Evolutionary conservation across 2,888 invertebrate genomes (phyloP).

Genomic region (Lithodes maja): DNA sequence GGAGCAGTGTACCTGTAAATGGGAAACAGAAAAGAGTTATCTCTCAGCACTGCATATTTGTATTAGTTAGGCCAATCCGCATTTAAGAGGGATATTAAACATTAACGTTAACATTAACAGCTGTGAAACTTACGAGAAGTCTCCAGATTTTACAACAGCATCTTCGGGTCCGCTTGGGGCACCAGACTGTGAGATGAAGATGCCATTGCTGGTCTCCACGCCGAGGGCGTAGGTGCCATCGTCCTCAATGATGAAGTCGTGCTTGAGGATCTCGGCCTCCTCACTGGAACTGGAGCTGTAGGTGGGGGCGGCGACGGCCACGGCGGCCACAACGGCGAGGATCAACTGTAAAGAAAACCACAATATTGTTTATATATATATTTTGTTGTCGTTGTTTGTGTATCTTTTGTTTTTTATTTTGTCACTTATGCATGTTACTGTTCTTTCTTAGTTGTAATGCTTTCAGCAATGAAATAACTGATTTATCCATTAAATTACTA

Average conservation of each 20-base stretch:
- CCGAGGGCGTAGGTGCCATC: constrained; percentile 31
- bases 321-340: constrained; percentile 35
- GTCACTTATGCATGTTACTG: too few species aligned
- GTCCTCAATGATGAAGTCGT: constrained; percentile 26
- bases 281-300: constrained; percentile 10
- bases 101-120: too few species aligned
- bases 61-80: too few species aligned
- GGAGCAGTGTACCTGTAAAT: background rate
- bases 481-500: too few species aligned
- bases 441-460: too few species aligned
- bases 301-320: constrained; percentile 52
- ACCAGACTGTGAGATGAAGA: constrained; percentile 26
- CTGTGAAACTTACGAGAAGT: background rate
- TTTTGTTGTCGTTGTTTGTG: too few species aligned
- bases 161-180: constrained; percentile 15
- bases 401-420: too few species aligned
- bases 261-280: constrained; percentile 36
- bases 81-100: too few species aligned
- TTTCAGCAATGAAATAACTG: too few species aligned
- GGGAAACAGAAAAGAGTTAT: background rate
- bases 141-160: constrained; percentile 5
- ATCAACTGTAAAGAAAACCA: constrained; percentile 23
- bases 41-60: background rate
- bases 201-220: constrained; percentile 38
- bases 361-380: too few species aligned